phyloP scores from a whole-genome alignment of 2,113 vertebrate species.

The Theristicus caerulescens region DNA sequence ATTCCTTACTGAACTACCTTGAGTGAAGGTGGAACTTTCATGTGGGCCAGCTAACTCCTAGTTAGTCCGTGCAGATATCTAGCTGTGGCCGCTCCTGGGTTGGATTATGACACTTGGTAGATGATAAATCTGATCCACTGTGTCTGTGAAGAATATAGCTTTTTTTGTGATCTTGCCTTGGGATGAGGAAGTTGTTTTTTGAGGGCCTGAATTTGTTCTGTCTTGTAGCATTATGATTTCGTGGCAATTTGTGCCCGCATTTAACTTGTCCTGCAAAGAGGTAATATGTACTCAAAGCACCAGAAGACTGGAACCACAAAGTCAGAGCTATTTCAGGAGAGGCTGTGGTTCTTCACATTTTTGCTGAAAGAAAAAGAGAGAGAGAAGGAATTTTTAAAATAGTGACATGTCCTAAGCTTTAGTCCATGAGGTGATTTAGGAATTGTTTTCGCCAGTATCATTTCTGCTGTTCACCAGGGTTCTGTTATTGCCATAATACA shows the following conservation, averaged over 20 bases:
- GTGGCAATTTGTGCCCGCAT: neutral
- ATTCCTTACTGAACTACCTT: neutral
- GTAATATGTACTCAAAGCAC: neutral
- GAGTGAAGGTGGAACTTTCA: neutral
- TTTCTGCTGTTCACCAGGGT: neutral
- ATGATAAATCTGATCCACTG: neutral
- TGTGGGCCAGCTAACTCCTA: neutral
- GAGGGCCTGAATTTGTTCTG: neutral
- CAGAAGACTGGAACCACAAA: neutral
- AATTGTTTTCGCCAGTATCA: neutral
- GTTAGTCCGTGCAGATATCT: neutral
- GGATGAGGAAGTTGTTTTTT: neutral
- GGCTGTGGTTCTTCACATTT: fast-evolving
- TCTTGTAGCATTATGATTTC: neutral
- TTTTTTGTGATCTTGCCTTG: neutral
- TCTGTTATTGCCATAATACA: neutral
- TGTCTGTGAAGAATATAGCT: neutral
- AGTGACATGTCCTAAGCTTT: neutral
- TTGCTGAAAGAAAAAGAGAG: neutral
- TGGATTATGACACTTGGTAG: neutral
- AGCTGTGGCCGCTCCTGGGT: neutral
- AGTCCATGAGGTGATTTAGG: neutral
- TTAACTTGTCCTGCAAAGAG: neutral
- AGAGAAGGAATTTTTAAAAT: neutral
- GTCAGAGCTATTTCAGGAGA: neutral